Percentiles rank a stretch among this genome's conserved stretches.
phyloP scores from a whole-genome alignment of 2,113 vertebrate genomes.

The Perca schrenkii region DNA sequence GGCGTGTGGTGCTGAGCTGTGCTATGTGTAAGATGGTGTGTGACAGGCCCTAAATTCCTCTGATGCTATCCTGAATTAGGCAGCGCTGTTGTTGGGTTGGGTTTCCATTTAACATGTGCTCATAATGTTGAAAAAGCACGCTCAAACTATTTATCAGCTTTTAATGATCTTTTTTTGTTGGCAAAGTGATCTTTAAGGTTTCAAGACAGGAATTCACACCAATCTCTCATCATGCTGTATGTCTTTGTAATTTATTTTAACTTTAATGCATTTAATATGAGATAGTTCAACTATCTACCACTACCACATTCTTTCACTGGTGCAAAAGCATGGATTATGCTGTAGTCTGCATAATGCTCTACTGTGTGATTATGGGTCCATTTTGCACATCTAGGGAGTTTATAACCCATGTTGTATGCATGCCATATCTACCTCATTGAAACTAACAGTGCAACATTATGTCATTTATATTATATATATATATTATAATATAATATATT shows the following conservation, averaged over 20 bases:
- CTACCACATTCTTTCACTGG: not conserved
- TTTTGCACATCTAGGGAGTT: not conserved
- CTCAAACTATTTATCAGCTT: not conserved
- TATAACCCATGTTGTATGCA: not conserved
- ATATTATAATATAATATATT: not conserved
- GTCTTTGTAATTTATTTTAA: not conserved
- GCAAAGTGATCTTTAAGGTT: not conserved
- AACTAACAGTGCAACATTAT: not conserved
- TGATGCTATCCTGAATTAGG: constrained; percentile 42
- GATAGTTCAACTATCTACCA: not conserved
- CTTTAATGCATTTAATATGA: not conserved
- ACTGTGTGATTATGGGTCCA: not conserved
- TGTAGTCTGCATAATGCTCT: not conserved
- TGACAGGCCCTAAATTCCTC: constrained; percentile 40
- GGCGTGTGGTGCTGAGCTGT: not conserved
- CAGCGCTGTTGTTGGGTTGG: constrained; percentile 13
- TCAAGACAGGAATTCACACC: not conserved
- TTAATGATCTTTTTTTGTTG: not conserved
- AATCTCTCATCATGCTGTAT: not conserved
- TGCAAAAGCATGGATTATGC: not conserved
- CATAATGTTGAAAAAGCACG: not conserved
- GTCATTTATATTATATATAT: not conserved
- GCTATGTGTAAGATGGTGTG: constrained; percentile 11
- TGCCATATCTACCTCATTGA: not conserved
- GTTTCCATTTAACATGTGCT: constrained; percentile 21